A percentile compares a stretch with the other conserved stretches of the same genome.
Evolutionary conservation across 2,113 vertebrate species (phyloP).

Genomic region (Xenopus borealis): DNA sequence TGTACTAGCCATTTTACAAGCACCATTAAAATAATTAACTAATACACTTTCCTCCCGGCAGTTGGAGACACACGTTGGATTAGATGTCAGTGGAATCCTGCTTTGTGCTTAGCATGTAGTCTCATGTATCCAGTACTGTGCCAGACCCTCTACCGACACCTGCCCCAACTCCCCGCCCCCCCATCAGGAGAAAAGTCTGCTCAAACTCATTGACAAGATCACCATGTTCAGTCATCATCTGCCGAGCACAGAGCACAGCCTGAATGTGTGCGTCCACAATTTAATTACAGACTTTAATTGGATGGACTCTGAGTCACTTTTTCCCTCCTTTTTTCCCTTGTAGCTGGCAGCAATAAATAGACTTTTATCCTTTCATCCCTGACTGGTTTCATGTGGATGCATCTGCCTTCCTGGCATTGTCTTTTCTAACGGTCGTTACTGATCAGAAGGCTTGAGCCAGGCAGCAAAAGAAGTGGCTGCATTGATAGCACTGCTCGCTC

Average conservation of each 20-base stretch:
- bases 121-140: background rate
- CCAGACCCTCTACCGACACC: conserved; percentile 11
- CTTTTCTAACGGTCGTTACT: conserved; percentile 51
- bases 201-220: conserved; percentile 23
- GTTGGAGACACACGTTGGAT: background rate
- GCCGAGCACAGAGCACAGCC: conserved; percentile 21
- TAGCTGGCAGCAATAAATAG: conserved; percentile 62
- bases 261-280: conserved; percentile 53
- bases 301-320: conserved; percentile 55
- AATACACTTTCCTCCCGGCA: background rate
- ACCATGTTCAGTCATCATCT: background rate
- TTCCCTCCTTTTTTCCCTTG: conserved; percentile 7
- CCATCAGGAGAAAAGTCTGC: conserved; percentile 1
- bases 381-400: conserved; percentile 57
- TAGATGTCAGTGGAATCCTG: background rate
- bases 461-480: conserved; percentile 53
- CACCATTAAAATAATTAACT: conserved; percentile 2
- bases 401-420: conserved; percentile 61
- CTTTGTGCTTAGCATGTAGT: conserved; percentile 14
- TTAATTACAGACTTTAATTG: conserved; percentile 65
- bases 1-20: background rate
- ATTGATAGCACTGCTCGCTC: conserved; percentile 41
- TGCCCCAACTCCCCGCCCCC: conserved; percentile 12
- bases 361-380: conserved; percentile 62
- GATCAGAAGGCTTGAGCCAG: conserved; percentile 53